Percentiles rank a stretch among this genome's conserved stretches.
phyloP scores from a whole-genome alignment of 2,888 invertebrate species.

The Drosophila falleni region DNA sequence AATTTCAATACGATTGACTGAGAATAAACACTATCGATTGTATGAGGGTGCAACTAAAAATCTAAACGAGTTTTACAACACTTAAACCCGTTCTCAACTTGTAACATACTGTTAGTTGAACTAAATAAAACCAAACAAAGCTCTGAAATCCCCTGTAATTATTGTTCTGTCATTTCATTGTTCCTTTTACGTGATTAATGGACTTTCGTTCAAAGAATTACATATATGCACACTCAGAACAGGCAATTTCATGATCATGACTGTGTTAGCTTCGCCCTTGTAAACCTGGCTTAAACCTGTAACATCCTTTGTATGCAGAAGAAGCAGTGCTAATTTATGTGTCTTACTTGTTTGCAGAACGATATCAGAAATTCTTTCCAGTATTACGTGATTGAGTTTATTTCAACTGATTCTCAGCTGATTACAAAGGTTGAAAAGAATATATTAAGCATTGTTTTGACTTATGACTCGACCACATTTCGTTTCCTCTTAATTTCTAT shows the following conservation, averaged over 20 bases:
- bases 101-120: background rate
- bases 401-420: conserved; percentile 7
- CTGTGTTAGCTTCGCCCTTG: background rate
- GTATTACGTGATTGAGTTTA: conserved; percentile 60
- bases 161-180: background rate
- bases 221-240: background rate
- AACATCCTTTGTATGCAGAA: conserved; percentile 27
- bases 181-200: conserved; percentile 10
- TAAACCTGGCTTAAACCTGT: conserved; percentile 1
- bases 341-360: conserved; percentile 39
- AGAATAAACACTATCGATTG: no score
- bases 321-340: conserved; percentile 43
- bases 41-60: no score
- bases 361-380: conserved; percentile 35
- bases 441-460: conserved; percentile 39
- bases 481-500: conserved; percentile 47
- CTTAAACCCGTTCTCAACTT: background rate
- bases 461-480: conserved; percentile 18
- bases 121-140: background rate
- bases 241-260: conserved; percentile 1
- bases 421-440: conserved; percentile 38
- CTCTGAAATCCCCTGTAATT: background rate
- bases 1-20: no score
- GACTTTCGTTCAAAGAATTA: background rate
- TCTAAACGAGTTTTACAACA: background rate